Conservation (phyloP, 2,888 invertebrate genomes). For the Synergus itoensis region DNA sequence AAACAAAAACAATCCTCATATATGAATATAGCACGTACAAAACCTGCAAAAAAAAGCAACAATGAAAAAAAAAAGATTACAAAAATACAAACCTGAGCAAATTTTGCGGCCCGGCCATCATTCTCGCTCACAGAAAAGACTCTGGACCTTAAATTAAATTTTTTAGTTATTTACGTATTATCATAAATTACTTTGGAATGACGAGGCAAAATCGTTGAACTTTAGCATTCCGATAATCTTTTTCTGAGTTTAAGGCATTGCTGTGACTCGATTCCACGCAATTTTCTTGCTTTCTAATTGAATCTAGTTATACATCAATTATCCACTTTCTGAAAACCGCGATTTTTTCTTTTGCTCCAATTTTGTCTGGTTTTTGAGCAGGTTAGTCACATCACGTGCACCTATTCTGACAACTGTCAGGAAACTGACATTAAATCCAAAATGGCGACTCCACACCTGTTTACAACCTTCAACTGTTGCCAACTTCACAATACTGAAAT, state of each 20-base stretch:
- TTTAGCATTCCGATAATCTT: background rate
- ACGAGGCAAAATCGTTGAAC: background rate
- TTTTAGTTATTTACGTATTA: background rate
- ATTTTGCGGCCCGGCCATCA: slow-evolving; percentile 14
- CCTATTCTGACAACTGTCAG: background rate
- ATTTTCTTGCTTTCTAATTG: background rate
- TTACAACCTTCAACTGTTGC: background rate
- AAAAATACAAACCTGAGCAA: slow-evolving; percentile 14
- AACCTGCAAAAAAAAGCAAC: background rate
- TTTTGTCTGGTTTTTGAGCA: background rate
- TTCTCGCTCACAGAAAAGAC: background rate
- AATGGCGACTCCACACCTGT: background rate
- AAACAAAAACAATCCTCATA: background rate
- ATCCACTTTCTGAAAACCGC: background rate
- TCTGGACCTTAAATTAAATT: background rate
- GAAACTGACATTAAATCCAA: background rate
- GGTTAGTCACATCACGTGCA: background rate
- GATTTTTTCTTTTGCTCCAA: background rate
- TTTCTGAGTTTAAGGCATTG: background rate
- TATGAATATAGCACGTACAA: background rate
- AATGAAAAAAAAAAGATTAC: background rate
- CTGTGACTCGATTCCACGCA: background rate
- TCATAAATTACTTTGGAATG: slow-evolving; percentile 1
- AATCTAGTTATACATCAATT: background rate
- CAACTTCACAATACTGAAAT: background rate